Base-by-base conservation (phyloP, 2,888 invertebrate species). In the Pasiphila rectangulata region DNA sequence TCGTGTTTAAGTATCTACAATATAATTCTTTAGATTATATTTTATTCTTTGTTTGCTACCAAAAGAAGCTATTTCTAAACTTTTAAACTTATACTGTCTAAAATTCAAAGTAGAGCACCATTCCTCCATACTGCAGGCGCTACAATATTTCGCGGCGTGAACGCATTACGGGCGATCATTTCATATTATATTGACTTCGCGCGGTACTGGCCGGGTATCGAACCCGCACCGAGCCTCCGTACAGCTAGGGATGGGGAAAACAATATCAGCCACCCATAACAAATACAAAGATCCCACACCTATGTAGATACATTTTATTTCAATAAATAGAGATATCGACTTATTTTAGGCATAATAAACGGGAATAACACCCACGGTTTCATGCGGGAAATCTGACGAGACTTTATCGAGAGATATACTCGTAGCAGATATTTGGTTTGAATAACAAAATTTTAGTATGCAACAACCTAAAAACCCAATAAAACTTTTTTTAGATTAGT, bases 161-260 rank as follows among this genome's bases (percentile, higher is more conserved):
- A 79, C 79, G 74, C 79, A 84, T 84, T 85, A 85, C 78, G 72
- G 68, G 61, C 77, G 78, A 79, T 84, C 82, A 81, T 75, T 79
- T 69, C 70, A 72, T 80, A 78, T 80, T 82, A 80, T 80, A 83
- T 75, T 75, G 76, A 74, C 66, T 65, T 60, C 58, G 66, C 66
- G 68, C 70, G 71, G 57, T 64, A 59, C 64, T 66, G 68, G 56
- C 71, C 71, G 67, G 72, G 72, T 64, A 72, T 74, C 70, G 73
- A 76, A 76, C 71, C 67, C 51, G 56, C 46, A 51, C 61, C 75
- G 23, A 32, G 42, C 53, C 44, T 41, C 40, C 35, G 35, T 25
- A 29, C 40, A 23, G 12, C 42, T 53, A 53, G 52, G 7, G 48
- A 30, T 9, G 40, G 41, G 45, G 27, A 25, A 32, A 13, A 12